These are phyloP conservation scores for Cyclophora albipunctata DNA, from an alignment of 2,888 invertebrate species.

Conservation along the genomic window DNA sequence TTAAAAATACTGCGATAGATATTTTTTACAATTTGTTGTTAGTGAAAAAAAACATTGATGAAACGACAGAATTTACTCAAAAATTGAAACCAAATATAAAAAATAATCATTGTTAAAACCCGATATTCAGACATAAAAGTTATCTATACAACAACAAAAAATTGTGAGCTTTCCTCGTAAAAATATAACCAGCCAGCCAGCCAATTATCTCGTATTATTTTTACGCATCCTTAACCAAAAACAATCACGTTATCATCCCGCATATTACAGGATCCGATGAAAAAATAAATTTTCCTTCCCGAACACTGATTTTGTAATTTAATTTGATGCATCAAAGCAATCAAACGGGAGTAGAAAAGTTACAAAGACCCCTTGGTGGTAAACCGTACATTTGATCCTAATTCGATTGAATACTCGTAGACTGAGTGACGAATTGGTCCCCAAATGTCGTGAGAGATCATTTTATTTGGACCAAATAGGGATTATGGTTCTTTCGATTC, in stretches of 20 bases:
- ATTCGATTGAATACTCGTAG: constrained; percentile 18
- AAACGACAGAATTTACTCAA: no score
- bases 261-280: not conserved
- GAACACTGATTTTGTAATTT: constrained; percentile 14
- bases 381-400: constrained; percentile 20
- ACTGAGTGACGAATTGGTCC: constrained; percentile 19
- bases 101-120: no score
- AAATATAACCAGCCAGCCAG: constrained; percentile 1
- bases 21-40: no score
- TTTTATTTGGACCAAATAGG: constrained; percentile 14
- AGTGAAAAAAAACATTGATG: no score
- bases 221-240: constrained; percentile 9
- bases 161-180: no score
- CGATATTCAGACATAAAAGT: no score
- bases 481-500: constrained; percentile 12
- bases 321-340: constrained; percentile 22
- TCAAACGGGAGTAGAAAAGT: constrained; percentile 15
- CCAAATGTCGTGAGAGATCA: constrained; percentile 1
- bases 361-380: constrained; percentile 13
- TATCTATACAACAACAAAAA: no score
- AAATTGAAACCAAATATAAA: no score
- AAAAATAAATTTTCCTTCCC: constrained; percentile 7
- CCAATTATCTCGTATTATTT: constrained; percentile 12
- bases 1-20: no score
- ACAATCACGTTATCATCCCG: constrained; percentile 1